phyloP scores from a whole-genome alignment of 1,140 invertebrate species.

The Oncopodura yosiiana region DNA sequence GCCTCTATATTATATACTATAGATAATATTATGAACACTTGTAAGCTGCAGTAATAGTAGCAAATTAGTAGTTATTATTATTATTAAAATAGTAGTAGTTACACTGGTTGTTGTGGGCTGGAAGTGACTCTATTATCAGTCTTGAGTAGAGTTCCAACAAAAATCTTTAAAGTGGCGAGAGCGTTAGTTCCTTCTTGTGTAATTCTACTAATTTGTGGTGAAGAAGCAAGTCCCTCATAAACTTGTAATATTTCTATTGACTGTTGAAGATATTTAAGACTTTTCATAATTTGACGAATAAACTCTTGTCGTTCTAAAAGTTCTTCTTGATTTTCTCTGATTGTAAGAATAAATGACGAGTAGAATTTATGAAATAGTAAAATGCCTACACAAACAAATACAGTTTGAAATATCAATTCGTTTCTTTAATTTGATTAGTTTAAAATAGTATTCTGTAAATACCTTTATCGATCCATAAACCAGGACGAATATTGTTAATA shows the following conservation, averaged over 20 bases:
- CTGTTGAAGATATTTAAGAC: conserved; percentile 16
- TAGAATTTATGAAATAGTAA: conserved; percentile 20
- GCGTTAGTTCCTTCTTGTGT: conserved; percentile 25
- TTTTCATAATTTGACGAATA: conserved; percentile 14
- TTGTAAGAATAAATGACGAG: conserved; percentile 5
- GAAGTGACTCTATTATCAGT: not conserved
- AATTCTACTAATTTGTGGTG: conserved; percentile 1
- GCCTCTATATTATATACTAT: too few relatives aligned
- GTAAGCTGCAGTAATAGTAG: too few relatives aligned
- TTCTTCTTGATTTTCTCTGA: conserved; percentile 3
- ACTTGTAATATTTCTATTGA: conserved; percentile 16
- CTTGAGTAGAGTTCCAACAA: conserved; percentile 1
- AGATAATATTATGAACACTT: too few relatives aligned
- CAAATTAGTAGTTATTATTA: too few relatives aligned
- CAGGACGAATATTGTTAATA: conserved; percentile 20
- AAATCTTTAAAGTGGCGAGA: conserved; percentile 12
- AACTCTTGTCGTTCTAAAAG: conserved; percentile 9
- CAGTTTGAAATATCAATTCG: not conserved
- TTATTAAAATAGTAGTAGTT: not conserved
- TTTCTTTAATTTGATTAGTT: not conserved
- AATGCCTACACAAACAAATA: conserved; percentile 13
- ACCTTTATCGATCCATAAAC: conserved; percentile 32
- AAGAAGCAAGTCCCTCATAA: conserved; percentile 14
- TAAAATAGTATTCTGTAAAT: not conserved
- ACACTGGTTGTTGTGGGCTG: not conserved